A percentile compares a stretch with the other conserved stretches of the same genome.
phyloP scores from a whole-genome alignment of 2,797 vertebrate species.

The Lacerta viridis region DNA sequence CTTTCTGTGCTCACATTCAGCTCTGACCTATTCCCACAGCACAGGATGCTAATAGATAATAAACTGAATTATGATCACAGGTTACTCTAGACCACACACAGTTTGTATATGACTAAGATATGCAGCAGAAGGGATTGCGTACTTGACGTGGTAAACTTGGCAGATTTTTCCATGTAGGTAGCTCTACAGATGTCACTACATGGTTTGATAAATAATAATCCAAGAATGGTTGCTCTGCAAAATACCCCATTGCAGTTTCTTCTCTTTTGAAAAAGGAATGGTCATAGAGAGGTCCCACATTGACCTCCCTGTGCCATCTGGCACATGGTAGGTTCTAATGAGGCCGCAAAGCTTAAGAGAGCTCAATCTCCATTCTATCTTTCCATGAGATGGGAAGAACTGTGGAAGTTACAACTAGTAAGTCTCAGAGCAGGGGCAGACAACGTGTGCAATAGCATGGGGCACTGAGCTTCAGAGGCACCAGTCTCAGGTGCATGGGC shows the following conservation, averaged over 20 bases:
- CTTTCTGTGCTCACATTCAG: slow-evolving; percentile 38
- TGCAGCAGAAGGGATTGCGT: neutral
- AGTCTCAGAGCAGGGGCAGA: neutral
- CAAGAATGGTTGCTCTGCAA: neutral
- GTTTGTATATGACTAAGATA: neutral
- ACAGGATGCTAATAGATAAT: slow-evolving; percentile 31
- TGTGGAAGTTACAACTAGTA: neutral
- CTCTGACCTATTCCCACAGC: slow-evolving; percentile 48
- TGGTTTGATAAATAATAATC: neutral
- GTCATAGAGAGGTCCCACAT: neutral
- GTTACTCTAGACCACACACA: neutral
- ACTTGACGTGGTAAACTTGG: neutral
- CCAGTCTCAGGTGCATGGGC: neutral
- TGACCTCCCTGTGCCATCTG: neutral
- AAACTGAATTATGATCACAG: slow-evolving; percentile 45
- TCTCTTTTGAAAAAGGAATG: neutral
- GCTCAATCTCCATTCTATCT: neutral
- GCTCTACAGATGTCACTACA: neutral
- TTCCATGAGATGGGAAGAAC: neutral
- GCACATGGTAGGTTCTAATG: neutral
- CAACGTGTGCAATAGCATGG: neutral
- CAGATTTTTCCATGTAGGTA: neutral
- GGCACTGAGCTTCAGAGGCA: neutral
- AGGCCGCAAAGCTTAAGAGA: neutral
- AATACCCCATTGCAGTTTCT: neutral